These are phyloP conservation scores for Furcula furcula DNA, from an alignment of 2,888 invertebrate genomes.

Conservation along the genomic window DNA sequence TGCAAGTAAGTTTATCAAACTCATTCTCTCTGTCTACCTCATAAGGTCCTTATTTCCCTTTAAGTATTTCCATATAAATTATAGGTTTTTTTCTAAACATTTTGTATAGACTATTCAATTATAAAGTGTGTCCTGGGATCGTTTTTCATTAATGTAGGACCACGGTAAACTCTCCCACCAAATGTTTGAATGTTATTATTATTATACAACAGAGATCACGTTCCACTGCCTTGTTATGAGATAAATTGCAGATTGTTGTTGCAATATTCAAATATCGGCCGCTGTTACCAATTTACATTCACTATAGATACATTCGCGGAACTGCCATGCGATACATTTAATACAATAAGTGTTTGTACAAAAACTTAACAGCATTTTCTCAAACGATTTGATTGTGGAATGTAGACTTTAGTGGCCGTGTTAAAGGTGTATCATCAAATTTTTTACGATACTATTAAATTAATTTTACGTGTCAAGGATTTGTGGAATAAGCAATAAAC, in stretches of 20 bases:
- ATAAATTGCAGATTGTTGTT: conserved; percentile 33
- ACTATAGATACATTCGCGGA: background rate
- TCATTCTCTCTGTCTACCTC: too few relatives aligned
- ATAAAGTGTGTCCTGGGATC: background rate
- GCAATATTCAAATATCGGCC: conserved; percentile 30
- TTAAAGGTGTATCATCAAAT: too few relatives aligned
- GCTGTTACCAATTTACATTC: conserved; percentile 8
- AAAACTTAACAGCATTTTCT: background rate
- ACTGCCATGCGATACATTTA: background rate
- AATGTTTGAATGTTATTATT: conserved; percentile 27
- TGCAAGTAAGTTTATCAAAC: too few relatives aligned
- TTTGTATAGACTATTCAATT: background rate
- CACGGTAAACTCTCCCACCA: conserved; percentile 20
- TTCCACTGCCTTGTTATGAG: conserved; percentile 46
- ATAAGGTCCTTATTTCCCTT: too few relatives aligned
- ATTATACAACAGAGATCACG: conserved; percentile 32
- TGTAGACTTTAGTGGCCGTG: too few relatives aligned
- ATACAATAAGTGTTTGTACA: background rate
- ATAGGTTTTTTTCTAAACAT: too few relatives aligned
- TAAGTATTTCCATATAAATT: too few relatives aligned
- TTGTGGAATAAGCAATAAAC: too few relatives aligned
- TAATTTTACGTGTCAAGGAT: too few relatives aligned
- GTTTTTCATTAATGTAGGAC: conserved; percentile 5
- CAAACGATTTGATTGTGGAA: background rate
- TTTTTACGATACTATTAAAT: too few relatives aligned